Percentiles rank a stretch among this genome's conserved stretches.
These are phyloP conservation scores for Crenuchus spilurus DNA, from an alignment of 2,797 vertebrate genomes.

Conservation along the genomic window DNA sequence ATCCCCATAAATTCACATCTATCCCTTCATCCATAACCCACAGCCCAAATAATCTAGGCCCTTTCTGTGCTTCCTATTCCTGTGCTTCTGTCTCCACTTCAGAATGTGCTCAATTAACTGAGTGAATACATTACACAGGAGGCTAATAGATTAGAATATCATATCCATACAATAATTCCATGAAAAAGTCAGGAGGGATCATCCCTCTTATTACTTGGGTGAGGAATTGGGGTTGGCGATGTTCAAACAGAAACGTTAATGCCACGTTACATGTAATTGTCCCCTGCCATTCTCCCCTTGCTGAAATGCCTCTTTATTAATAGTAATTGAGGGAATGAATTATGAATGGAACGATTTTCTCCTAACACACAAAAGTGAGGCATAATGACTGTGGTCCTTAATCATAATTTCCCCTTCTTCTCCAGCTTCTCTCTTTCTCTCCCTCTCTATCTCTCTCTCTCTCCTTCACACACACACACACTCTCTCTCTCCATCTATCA, in stretches of 20 bases:
- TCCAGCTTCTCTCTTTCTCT: conserved; percentile 44
- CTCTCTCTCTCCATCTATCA: not conserved
- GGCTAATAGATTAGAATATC: conserved; percentile 99
- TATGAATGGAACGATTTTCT: conserved; percentile 99
- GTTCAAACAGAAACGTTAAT: conserved; percentile 99
- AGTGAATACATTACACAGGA: conserved; percentile 95
- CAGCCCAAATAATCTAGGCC: conserved; percentile 20
- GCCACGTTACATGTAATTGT: conserved; percentile 98
- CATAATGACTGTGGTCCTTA: conserved; percentile 98
- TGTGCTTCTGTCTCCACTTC: conserved; percentile 59
- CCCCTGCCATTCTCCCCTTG: conserved; percentile 86
- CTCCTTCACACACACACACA: too few relatives aligned
- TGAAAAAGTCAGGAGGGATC: conserved; percentile 98
- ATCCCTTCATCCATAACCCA: conserved; percentile 14
- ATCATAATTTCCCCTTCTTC: conserved; percentile 80
- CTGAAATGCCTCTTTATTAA: conserved; percentile 99
- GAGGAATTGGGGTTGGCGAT: conserved; percentile 99
- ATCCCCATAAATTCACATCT: conserved; percentile 20
- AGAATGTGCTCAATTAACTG: conserved; percentile 92
- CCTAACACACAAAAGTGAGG: conserved; percentile 90
- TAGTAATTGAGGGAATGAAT: conserved; percentile 99
- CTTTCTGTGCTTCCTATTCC: conserved; percentile 39
- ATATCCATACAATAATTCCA: conserved; percentile 99
- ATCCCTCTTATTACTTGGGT: conserved; percentile 98
- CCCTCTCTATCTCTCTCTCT: conserved; percentile 49